Base-by-base conservation (phyloP, 2,113 vertebrate species). In the Forbesichthys agassizii region DNA sequence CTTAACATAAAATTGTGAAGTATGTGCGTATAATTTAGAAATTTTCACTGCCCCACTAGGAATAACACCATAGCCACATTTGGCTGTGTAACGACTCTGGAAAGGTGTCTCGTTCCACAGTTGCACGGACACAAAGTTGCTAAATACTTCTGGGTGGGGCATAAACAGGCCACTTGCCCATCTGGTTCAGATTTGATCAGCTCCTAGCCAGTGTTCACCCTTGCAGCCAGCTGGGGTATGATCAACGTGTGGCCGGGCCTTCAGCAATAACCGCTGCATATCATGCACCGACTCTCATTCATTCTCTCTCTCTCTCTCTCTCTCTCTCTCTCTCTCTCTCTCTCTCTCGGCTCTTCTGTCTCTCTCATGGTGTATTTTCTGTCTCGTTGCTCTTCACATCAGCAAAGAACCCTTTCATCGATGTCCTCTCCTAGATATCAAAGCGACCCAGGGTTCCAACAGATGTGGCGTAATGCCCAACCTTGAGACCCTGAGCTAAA, bases 131-230 rank as follows among this genome's bases (percentile, higher is more conserved):
- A 33, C 57, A 66, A 42, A 61, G 66, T 59, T 52, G 55, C 62
- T 71, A 13, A 56, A 64, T 80, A 59, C 79, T 82, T 76, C 69
- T 59, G 71, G 82, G 73, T 70, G 71, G 72, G 67, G 59, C 56
- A 20, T 27, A 42, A 9, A 7, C 48, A 60, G 69, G 33, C 70
- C 33, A 14, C 79, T 46, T 72, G 65, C 69, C 70, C 64, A 79
- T 88, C 74, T 89, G 83, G 65, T 85, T 78, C 48, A 83, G 68
- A 82, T 89, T 71, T 84, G 1, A 61, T 73, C 10, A 61, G 77
- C 64, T 14, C 75, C 66, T 73, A 20, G 60, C 74, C 81, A 70
- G 58, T 66, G 78, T 72, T 80, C 66, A 68, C 71, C 67, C 68
- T 65, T 70, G 77, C 81, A 48, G 64, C 57, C 42, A 67, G 61